Evolutionary conservation across 2,797 vertebrate genomes (phyloP).

Genomic region (Tapirus indicus): DNA sequence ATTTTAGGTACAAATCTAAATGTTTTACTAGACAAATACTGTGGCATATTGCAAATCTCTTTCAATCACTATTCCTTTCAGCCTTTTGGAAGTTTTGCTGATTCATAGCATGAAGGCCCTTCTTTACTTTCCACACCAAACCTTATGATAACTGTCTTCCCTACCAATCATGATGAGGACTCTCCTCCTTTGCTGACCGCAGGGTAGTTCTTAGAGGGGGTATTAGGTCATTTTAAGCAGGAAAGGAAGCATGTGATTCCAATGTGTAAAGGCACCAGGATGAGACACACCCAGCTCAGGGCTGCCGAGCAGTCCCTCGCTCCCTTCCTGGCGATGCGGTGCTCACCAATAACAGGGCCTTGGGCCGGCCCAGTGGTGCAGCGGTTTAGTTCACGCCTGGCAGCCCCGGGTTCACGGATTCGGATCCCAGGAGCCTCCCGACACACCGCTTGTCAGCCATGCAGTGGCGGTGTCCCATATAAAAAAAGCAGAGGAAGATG

Average conservation of each 20-base stretch:
- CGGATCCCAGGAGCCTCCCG: no score
- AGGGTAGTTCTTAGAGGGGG: not conserved
- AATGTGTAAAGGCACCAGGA: not conserved
- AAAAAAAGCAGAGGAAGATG: no score
- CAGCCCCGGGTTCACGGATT: no score
- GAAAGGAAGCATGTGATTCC: not conserved
- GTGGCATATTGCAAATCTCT: not conserved
- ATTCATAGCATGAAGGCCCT: not conserved
- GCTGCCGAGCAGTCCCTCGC: not conserved
- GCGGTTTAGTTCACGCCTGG: no score
- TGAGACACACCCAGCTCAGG: accelerated
- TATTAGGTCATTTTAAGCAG: not conserved
- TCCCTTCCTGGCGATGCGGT: not conserved
- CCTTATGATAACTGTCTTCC: not conserved
- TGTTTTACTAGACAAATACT: not conserved
- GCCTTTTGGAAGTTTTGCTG: not conserved
- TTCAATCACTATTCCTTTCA: not conserved
- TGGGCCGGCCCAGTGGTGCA: no score
- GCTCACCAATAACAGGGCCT: not conserved
- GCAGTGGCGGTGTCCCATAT: no score
- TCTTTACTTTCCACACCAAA: not conserved
- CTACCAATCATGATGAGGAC: not conserved
- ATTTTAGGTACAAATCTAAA: not conserved
- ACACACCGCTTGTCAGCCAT: no score
- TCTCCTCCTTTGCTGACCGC: not conserved